These are phyloP conservation scores for Uria aalge DNA, from an alignment of 2,113 vertebrate genomes.

Conservation along the genomic window DNA sequence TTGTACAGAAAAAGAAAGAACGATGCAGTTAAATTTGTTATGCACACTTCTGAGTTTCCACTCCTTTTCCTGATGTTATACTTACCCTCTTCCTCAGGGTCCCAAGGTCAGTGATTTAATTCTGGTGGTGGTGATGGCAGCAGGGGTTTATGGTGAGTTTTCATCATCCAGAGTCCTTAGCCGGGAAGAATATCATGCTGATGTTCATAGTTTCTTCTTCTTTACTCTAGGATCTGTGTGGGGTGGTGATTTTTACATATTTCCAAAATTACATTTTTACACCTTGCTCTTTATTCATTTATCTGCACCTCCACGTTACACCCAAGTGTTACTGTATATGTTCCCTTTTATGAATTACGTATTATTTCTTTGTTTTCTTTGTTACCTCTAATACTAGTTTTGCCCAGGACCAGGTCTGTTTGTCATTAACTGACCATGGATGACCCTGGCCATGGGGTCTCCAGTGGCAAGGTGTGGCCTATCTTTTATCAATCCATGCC, in stretches of 20 bases:
- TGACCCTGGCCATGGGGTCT: not conserved
- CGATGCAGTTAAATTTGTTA: not conserved
- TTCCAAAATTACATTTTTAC: fast-evolving
- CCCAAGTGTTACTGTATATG: too few species aligned
- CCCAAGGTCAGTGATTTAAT: not conserved
- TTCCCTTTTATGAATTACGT: not conserved
- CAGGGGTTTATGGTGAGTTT: not conserved
- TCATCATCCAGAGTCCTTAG: not conserved
- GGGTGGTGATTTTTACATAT: not conserved
- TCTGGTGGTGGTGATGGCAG: not conserved
- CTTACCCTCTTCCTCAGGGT: not conserved
- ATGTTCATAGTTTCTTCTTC: not conserved
- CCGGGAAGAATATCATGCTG: not conserved
- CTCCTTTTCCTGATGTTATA: not conserved
- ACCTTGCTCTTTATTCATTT: not conserved
- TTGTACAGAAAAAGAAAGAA: not conserved
- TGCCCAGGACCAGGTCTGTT: not conserved
- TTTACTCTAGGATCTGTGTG: not conserved
- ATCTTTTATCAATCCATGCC: fast-evolving
- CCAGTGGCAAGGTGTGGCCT: fast-evolving
- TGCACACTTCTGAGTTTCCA: not conserved
- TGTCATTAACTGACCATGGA: not conserved
- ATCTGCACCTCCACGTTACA: fast-evolving
- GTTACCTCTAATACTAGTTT: not conserved
- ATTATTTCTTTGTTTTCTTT: not conserved